Base-by-base conservation (phyloP, 1,140 invertebrate species). In the Myzus persicae region DNA sequence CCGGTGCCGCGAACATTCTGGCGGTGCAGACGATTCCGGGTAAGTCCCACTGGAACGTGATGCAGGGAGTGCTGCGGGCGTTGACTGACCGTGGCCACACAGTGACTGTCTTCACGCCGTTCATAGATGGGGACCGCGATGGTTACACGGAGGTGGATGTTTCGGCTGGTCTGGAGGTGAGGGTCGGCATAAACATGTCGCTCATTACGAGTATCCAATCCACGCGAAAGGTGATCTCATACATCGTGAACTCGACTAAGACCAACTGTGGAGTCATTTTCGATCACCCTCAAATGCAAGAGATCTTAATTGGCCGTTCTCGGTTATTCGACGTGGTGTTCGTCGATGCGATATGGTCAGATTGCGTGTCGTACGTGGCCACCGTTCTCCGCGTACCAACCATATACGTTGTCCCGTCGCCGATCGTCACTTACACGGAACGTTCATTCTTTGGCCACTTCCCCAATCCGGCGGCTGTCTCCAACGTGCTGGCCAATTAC, bases 11-110 rank as follows among this genome's bases (percentile, higher is more conserved):
- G 6, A 24, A 40, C 24, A 40, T 84, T 5, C 8, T 84, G 22
- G 94, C 94, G 11, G 82, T 95, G 11, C 94, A 94, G 54, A 94
- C 94, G 5, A 67, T 94, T 20, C 36, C 93, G 0, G 94, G 94
- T 1, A 94, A 94, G 93, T 95, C 95, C 91, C 95, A 95, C 90
- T 95, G 94, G 90, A 93, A 94, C 40, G 96, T 0, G 96, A 95
- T 38, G 95, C 94, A 81, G 38, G 36, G 6, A 2, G 93, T 95
- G 11, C 93, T 95, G 14, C 91, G 94, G 11, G 94, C 94, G 22
- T 93, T 95, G 67, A 95, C 94, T 0, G 81, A 89, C 5, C 81
- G 94, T 84, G 95, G 94, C 24, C 95, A 95, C 94, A 90, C 94
- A 9, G 90, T 95, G 3, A 94, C 94, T 1, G 94, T 95, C 1